Conservation (phyloP, 2,888 invertebrate genomes). For the Odontomyia ornata region DNA sequence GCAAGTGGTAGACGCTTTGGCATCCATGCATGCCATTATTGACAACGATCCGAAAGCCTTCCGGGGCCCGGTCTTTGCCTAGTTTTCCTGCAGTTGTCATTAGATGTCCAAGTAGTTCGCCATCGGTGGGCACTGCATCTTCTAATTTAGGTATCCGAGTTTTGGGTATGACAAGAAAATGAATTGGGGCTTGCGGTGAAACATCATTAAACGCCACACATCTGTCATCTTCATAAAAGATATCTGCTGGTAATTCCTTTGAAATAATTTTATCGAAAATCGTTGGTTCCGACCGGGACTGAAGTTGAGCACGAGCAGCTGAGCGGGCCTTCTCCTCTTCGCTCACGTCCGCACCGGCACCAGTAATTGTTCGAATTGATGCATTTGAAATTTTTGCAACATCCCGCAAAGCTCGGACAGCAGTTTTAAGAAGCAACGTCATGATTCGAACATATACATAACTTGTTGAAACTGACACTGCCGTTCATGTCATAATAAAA, state of each 20-base stretch:
- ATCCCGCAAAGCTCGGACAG: no score
- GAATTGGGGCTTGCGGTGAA: slow-evolving; percentile 82
- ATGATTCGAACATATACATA: no score
- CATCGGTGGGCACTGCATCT: slow-evolving; percentile 68
- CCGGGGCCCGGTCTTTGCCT: slow-evolving; percentile 70
- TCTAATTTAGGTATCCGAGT: slow-evolving; percentile 73
- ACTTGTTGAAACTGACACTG: no score
- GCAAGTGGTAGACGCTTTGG: slow-evolving; percentile 86
- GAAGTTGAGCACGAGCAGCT: not conserved
- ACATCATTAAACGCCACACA: slow-evolving; percentile 85
- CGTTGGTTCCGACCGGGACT: slow-evolving; percentile 24
- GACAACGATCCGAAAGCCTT: slow-evolving; percentile 79
- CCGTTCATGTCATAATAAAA: no score
- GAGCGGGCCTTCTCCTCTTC: slow-evolving; percentile 36
- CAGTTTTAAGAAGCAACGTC: no score
- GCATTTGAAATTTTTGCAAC: no score
- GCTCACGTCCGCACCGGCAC: not conserved
- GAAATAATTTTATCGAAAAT: slow-evolving; percentile 79
- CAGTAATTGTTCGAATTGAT: not conserved
- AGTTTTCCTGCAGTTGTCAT: slow-evolving; percentile 74
- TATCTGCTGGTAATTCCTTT: slow-evolving; percentile 81
- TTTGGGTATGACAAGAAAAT: slow-evolving; percentile 86
- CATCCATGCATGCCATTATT: slow-evolving; percentile 83
- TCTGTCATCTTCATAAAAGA: slow-evolving; percentile 82
- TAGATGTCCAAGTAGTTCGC: slow-evolving; percentile 78